phyloP scores from a whole-genome alignment of 2,113 vertebrate genomes.

The Vulpes vulpes region DNA sequence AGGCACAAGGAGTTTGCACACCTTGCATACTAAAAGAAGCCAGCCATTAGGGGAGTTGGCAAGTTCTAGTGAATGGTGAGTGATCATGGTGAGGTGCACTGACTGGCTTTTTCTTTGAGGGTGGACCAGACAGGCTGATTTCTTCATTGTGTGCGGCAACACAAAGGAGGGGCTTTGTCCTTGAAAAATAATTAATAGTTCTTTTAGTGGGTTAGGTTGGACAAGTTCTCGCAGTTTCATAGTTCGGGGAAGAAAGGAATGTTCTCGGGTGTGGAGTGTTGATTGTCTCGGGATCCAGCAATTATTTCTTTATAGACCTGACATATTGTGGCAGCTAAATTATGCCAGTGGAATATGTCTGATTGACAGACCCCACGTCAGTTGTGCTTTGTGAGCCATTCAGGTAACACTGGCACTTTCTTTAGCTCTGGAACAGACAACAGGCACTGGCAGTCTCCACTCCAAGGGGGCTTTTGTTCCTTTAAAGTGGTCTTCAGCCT shows the following conservation, averaged over 20 bases:
- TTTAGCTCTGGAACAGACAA: not conserved
- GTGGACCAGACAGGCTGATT: slow-evolving; percentile 74
- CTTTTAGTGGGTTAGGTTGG: slow-evolving; percentile 62
- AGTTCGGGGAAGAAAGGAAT: slow-evolving; percentile 35
- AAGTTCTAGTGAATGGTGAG: slow-evolving; percentile 53
- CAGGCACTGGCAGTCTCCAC: not conserved
- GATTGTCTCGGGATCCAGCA: slow-evolving; percentile 21
- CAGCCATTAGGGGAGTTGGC: slow-evolving; percentile 66
- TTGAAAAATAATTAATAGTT: slow-evolving; percentile 68
- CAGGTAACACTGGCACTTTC: slow-evolving; percentile 3
- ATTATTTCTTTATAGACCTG: slow-evolving; percentile 28
- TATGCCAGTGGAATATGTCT: not conserved
- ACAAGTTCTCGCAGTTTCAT: slow-evolving; percentile 62
- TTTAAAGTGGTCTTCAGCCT: slow-evolving; percentile 13
- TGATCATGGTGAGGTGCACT: slow-evolving; percentile 25
- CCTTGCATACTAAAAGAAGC: slow-evolving; percentile 82
- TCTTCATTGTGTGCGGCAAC: slow-evolving; percentile 62
- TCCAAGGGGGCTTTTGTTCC: not conserved
- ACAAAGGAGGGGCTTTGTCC: slow-evolving; percentile 62
- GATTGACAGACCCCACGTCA: slow-evolving; percentile 3
- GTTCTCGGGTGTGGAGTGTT: not conserved
- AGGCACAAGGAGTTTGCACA: slow-evolving; percentile 5
- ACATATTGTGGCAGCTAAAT: not conserved
- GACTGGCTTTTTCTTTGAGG: slow-evolving; percentile 28
- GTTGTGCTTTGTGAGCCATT: not conserved